Evolutionary conservation across 2,888 invertebrate species (phyloP), one percentile per base, ranked within the genome.

Genomic region (Nudaria mundana): DNA sequence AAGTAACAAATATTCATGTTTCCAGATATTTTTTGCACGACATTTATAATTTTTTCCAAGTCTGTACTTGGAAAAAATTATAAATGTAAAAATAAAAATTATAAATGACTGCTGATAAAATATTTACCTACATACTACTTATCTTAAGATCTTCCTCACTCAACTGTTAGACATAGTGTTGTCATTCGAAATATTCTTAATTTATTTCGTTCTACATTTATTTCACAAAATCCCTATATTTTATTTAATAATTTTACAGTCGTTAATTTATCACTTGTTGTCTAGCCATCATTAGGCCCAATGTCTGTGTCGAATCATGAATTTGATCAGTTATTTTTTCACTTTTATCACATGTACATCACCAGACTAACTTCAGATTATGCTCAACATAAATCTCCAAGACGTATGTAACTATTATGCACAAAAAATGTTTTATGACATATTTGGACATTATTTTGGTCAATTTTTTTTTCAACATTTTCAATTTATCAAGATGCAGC

Each of bases 141-240:
- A 33, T 25, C 5, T 30, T 28, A 31, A 15, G 32, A 33, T 29
- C 33, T 33, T 33, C 33, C 39, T 39, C 39, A 39, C 39, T 33
- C 33, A 39, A 33, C 39, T 39, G 39, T 39, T 39, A 16, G 39
- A 33, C 39, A 39, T 33, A 39, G 39, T 24, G 39, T 8, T n/a
- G 39, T 33, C 39, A 33, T 29, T 16, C 5, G 29, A 29, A 33
- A 29, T 29, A 33, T 32, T 38, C 20, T 12, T 29, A 28, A 29
- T 11, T 39, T 8, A 22, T 23, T 11, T 18, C 13, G 29, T 18
- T 31, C 28, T 28, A 28, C 12, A 14, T 14, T 20, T 22, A 32
- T 28, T 39, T 7, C 5, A 8, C 8, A 33, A 32, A 38, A n/a
- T 29, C 24, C 26, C 28, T 32, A 32, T 13, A 32, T 26, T 8